Percentiles rank a stretch among this genome's conserved stretches.
phyloP scores from a whole-genome alignment of 2,888 invertebrate genomes.

The Phrixothrix hirtus region DNA sequence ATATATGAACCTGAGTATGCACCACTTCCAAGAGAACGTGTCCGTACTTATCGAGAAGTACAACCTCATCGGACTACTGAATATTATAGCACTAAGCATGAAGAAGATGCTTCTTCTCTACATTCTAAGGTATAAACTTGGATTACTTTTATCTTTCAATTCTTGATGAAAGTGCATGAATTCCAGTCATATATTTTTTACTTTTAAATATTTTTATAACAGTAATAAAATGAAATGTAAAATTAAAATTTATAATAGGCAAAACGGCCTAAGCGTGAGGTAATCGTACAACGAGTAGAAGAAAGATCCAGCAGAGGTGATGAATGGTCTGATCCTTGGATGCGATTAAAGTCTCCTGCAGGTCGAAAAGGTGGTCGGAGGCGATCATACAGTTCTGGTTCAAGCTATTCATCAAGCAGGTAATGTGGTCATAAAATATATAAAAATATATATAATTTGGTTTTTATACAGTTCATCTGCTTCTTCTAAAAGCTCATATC shows the following conservation, averaged over 20 bases:
- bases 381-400: slow-evolving; percentile 73
- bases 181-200: too few relatives aligned
- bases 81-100: slow-evolving; percentile 55
- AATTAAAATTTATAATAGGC: slow-evolving; percentile 17
- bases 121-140: slow-evolving; percentile 1
- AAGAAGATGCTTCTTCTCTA: slow-evolving; percentile 56
- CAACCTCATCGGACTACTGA: slow-evolving; percentile 63
- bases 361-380: slow-evolving; percentile 61
- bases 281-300: slow-evolving; percentile 74
- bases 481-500: slow-evolving; percentile 51
- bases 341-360: slow-evolving; percentile 71
- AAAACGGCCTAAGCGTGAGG: slow-evolving; percentile 70
- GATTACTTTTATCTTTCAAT: too few relatives aligned
- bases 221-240: too few relatives aligned
- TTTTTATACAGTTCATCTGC: slow-evolving; percentile 50
- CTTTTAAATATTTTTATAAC: too few relatives aligned
- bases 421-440: too few relatives aligned
- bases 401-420: slow-evolving; percentile 68
- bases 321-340: slow-evolving; percentile 97
- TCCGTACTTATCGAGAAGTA: slow-evolving; percentile 57
- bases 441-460: too few relatives aligned
- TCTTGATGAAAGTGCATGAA: too few relatives aligned
- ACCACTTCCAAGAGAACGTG: slow-evolving; percentile 52
- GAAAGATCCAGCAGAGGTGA: slow-evolving; percentile 62
- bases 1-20: slow-evolving; percentile 53